Evolutionary conservation across 2,113 vertebrate species (phyloP).

Genomic region (Pomatostomus ruficeps): DNA sequence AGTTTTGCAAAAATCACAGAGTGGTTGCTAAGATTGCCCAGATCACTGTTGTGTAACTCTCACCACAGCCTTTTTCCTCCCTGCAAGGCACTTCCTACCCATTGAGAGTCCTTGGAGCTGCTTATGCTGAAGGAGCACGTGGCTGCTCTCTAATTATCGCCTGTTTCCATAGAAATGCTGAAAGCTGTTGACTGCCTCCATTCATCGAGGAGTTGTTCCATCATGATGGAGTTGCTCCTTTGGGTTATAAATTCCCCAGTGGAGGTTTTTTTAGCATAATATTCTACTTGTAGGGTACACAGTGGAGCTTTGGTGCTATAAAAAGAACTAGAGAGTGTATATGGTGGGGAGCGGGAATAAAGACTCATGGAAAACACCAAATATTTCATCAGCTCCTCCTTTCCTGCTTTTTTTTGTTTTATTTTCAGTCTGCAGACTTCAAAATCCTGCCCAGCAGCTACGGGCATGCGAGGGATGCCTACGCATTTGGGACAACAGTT

Average conservation of each 20-base stretch:
- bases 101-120: background rate
- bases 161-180: background rate
- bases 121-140: background rate
- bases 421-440: slow-evolving; percentile 82
- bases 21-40: background rate
- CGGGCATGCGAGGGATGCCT: slow-evolving; percentile 88
- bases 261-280: background rate
- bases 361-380: background rate
- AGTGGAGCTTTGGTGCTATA: background rate
- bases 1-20: background rate
- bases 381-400: background rate
- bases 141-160: background rate
- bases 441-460: slow-evolving; percentile 77
- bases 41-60: background rate
- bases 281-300: background rate
- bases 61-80: background rate
- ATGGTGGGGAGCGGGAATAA: background rate
- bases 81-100: background rate
- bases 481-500: slow-evolving; percentile 85
- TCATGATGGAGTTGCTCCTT: background rate
- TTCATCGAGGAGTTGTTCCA: background rate
- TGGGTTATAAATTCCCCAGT: background rate
- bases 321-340: background rate
- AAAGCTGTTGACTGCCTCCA: background rate
- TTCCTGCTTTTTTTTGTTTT: background rate